Conservation (phyloP, 2,888 invertebrate genomes). For the Salpingus planirostris region DNA sequence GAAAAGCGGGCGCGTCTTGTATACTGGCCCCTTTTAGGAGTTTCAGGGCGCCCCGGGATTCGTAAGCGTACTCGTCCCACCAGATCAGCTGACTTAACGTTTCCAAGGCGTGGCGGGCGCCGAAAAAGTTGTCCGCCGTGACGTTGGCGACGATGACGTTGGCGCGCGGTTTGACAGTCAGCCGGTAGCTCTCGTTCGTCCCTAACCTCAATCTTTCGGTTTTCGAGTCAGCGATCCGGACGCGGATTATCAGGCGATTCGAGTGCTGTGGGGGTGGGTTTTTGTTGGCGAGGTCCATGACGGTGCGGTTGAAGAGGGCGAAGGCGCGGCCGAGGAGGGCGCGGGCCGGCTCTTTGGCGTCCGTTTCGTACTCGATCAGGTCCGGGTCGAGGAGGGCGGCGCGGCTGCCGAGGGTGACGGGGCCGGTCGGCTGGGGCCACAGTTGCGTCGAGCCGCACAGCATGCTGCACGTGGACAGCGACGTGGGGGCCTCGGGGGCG, state of each 20-base stretch:
- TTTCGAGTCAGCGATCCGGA: slow-evolving; percentile 47
- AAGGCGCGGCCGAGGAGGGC: slow-evolving; percentile 46
- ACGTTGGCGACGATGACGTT: slow-evolving; percentile 47
- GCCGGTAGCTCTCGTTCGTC: slow-evolving; percentile 67
- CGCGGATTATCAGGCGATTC: slow-evolving; percentile 40
- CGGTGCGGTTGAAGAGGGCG: slow-evolving; percentile 41
- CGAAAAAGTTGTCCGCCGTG: slow-evolving; percentile 60
- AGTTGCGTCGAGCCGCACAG: slow-evolving; percentile 65
- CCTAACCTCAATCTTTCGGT: slow-evolving; percentile 50
- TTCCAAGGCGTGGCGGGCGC: slow-evolving; percentile 68
- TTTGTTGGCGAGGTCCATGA: slow-evolving; percentile 28
- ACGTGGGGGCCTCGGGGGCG: too few relatives aligned
- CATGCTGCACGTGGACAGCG: slow-evolving; percentile 68
- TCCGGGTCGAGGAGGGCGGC: slow-evolving; percentile 52
- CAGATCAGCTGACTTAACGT: slow-evolving; percentile 73
- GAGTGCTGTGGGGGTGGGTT: slow-evolving; percentile 20
- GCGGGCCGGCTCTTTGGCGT: slow-evolving; percentile 39
- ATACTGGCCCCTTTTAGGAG: slow-evolving; percentile 58
- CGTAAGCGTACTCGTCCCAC: slow-evolving; percentile 56
- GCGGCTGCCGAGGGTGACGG: slow-evolving; percentile 55
- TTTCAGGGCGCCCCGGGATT: slow-evolving; percentile 52
- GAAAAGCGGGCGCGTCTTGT: slow-evolving; percentile 68
- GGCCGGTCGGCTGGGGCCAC: slow-evolving; percentile 74
- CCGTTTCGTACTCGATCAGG: slow-evolving; percentile 44
- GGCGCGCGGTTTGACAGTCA: slow-evolving; percentile 48